A percentile compares a stretch with the other conserved stretches of the same genome.
Conservation (phyloP, 2,888 invertebrate genomes). For the Ennomos fuscantarius region DNA sequence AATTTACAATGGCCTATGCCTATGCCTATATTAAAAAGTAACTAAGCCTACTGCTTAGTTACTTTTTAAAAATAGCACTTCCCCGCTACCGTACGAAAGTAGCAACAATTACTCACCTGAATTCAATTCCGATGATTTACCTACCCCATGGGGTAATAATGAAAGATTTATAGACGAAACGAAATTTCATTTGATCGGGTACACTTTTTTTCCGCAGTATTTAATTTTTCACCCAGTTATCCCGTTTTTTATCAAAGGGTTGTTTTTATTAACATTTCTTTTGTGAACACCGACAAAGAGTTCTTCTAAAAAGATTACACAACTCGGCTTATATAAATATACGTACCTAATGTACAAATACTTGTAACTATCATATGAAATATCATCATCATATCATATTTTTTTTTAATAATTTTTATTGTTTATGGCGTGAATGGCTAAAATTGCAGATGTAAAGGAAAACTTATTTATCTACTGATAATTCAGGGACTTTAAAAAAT, state of each 20-base stretch:
- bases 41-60: too few relatives aligned
- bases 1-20: too few relatives aligned
- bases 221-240: conserved; percentile 4
- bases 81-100: conserved; percentile 4
- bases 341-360: neutral
- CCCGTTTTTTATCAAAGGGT: conserved; percentile 6
- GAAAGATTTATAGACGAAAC: conserved; percentile 32
- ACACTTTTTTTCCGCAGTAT: conserved; percentile 24
- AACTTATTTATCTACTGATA: too few relatives aligned
- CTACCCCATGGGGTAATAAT: conserved; percentile 32
- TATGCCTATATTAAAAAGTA: too few relatives aligned
- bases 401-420: too few relatives aligned
- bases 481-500: too few relatives aligned
- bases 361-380: neutral
- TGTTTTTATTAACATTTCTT: conserved; percentile 1
- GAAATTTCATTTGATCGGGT: conserved; percentile 34
- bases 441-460: too few relatives aligned
- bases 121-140: conserved; percentile 39
- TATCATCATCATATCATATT: too few relatives aligned
- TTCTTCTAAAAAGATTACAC: too few relatives aligned
- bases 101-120: conserved; percentile 24
- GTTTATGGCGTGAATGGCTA: too few relatives aligned
- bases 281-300: neutral
- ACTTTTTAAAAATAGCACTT: neutral
- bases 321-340: too few relatives aligned